Conservation (phyloP, 2,797 vertebrate species). For the Malurus splendens region DNA sequence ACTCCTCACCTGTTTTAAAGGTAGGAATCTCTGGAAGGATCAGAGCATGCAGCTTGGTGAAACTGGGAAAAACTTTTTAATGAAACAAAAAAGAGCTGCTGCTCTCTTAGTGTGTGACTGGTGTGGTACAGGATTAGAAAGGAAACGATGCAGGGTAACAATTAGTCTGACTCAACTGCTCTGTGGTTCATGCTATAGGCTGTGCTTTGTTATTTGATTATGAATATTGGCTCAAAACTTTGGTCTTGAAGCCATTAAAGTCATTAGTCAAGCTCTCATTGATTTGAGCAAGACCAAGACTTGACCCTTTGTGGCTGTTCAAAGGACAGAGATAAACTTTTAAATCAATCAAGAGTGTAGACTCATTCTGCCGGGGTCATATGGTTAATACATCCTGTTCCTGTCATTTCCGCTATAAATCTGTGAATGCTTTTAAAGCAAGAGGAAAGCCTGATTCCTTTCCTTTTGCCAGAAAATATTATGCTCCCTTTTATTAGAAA, state of each 20-base stretch:
- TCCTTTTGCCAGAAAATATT: constrained; percentile 30
- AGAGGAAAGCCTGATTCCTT: constrained; percentile 23
- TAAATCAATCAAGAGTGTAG: constrained; percentile 65
- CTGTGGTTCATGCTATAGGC: constrained; percentile 35
- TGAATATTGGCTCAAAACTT: constrained; percentile 66
- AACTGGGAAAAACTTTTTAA: background rate
- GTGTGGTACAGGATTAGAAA: background rate
- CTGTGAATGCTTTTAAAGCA: constrained; percentile 45
- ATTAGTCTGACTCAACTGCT: constrained; percentile 40
- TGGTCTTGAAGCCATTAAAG: constrained; percentile 9
- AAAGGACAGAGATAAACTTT: constrained; percentile 67
- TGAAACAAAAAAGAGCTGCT: background rate
- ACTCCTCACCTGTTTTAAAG: background rate
- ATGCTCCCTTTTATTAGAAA: background rate
- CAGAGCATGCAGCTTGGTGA: background rate
- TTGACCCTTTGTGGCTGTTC: constrained; percentile 64
- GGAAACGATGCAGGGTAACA: constrained; percentile 38
- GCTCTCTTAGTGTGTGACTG: background rate
- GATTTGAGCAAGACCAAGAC: constrained; percentile 49
- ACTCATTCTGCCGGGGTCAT: constrained; percentile 62
- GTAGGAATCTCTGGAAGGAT: background rate
- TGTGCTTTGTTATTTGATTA: constrained; percentile 66
- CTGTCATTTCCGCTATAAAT: constrained; percentile 68
- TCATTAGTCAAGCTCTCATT: constrained; percentile 26
- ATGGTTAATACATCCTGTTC: constrained; percentile 65